Evolutionary conservation across 2,113 vertebrate species (phyloP).

Genomic region (Semnornis frantzii): DNA sequence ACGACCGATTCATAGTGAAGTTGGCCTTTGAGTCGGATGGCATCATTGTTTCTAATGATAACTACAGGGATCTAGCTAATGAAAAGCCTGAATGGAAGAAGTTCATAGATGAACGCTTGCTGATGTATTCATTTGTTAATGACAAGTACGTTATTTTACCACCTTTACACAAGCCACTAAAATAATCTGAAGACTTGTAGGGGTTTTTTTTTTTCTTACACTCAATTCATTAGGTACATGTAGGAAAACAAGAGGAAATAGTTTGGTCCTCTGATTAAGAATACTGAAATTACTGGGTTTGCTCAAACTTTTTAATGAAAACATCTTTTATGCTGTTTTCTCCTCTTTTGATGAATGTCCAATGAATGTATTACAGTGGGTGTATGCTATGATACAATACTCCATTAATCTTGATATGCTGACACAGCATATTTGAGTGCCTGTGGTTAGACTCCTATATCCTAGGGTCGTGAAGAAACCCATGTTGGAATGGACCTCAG

Average conservation of each 20-base stretch:
- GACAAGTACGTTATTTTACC: slow-evolving; percentile 87
- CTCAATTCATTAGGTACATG: neutral
- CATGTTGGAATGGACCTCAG: neutral
- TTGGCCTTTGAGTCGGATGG: slow-evolving; percentile 95
- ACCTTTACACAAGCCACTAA: neutral
- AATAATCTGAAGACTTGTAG: neutral
- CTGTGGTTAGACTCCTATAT: neutral
- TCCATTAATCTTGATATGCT: neutral
- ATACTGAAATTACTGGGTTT: neutral
- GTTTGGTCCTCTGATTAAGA: neutral
- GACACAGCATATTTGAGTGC: neutral
- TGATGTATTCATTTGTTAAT: slow-evolving; percentile 99
- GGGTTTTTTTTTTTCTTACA: neutral
- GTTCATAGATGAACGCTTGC: slow-evolving; percentile 94
- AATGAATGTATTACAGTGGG: neutral
- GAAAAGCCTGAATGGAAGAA: slow-evolving; percentile 99
- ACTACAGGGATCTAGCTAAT: slow-evolving; percentile 95
- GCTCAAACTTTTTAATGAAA: neutral
- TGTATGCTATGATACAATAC: neutral
- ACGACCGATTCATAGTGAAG: slow-evolving; percentile 97
- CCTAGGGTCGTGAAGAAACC: neutral
- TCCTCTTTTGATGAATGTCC: neutral
- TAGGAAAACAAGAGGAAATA: neutral
- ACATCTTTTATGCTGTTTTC: neutral
- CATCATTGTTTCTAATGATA: slow-evolving; percentile 97